Evolutionary conservation across 2,113 vertebrate genomes (phyloP).

Genomic region (Carollia perspicillata): DNA sequence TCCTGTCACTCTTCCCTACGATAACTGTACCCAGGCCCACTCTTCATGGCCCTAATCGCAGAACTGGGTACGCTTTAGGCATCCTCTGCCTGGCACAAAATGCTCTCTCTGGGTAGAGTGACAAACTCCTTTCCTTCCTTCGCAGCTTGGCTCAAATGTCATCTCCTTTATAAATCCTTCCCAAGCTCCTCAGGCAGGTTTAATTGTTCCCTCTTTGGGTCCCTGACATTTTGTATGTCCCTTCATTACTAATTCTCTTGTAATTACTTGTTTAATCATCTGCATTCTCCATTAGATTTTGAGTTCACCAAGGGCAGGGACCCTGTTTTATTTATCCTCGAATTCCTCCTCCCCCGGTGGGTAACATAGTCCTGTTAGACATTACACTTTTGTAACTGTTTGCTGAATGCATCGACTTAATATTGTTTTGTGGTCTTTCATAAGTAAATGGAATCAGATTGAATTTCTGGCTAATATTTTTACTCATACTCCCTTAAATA

Average conservation of each 20-base stretch:
- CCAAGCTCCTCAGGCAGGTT: slow-evolving; percentile 40
- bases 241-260: slow-evolving; percentile 61
- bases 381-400: slow-evolving; percentile 22
- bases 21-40: background rate
- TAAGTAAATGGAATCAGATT: slow-evolving; percentile 33
- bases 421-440: slow-evolving; percentile 48
- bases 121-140: background rate
- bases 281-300: slow-evolving; percentile 40
- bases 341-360: background rate
- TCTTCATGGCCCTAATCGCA: background rate
- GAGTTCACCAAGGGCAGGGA: slow-evolving; percentile 21
- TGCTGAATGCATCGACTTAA: slow-evolving; percentile 33
- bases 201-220: slow-evolving; percentile 61
- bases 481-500: background rate
- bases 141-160: slow-evolving; percentile 58
- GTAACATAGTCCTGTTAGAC: background rate
- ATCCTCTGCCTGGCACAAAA: background rate
- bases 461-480: slow-evolving; percentile 39
- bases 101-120: background rate
- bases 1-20: background rate
- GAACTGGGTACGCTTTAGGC: background rate
- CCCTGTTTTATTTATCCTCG: slow-evolving; percentile 45
- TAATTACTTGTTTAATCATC: slow-evolving; percentile 62
- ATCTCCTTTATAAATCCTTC: slow-evolving; percentile 61
- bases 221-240: slow-evolving; percentile 65